Evolutionary conservation across 2,888 invertebrate genomes (phyloP).

Genomic region (Beris chalybata): DNA sequence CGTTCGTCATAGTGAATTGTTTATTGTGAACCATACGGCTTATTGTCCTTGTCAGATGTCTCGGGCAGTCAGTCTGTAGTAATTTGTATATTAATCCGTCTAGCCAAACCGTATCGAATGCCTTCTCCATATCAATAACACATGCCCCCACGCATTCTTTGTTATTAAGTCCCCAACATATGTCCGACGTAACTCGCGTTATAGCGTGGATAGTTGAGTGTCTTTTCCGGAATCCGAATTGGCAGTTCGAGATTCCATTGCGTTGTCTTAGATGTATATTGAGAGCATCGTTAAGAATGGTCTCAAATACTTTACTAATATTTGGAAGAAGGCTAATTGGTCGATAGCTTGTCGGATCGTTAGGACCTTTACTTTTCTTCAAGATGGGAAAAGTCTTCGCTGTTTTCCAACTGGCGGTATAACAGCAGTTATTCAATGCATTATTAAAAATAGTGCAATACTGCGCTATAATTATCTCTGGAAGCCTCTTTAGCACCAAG

Average conservation of each 20-base stretch:
- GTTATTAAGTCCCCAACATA: too few species aligned
- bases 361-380: conserved; percentile 39
- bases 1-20: not conserved
- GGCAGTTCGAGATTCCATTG: conserved; percentile 40
- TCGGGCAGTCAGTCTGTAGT: conserved; percentile 38
- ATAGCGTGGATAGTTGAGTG: too few species aligned
- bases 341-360: conserved; percentile 35
- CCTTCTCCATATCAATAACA: too few species aligned
- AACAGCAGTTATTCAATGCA: not conserved
- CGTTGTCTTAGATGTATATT: conserved; percentile 24
- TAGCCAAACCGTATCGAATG: too few species aligned
- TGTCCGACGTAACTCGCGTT: too few species aligned
- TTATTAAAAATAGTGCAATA: conserved; percentile 4
- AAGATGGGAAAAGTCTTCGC: conserved; percentile 41
- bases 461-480: not conserved
- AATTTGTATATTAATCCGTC: conserved; percentile 41
- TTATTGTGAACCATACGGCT: not conserved
- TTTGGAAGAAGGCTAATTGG: too few species aligned
- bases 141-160: too few species aligned
- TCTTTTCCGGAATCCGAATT: conserved; percentile 41
- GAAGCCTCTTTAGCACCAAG: not conserved
- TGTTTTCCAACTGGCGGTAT: conserved; percentile 38
- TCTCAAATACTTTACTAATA: conserved; percentile 40
- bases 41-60: conserved; percentile 40
- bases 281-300: conserved; percentile 31